Percentiles rank a stretch among this genome's conserved stretches.
Evolutionary conservation across 92 coral and sea anemone species (phyloP).

Genomic region (Parazoanthus swiftii): DNA sequence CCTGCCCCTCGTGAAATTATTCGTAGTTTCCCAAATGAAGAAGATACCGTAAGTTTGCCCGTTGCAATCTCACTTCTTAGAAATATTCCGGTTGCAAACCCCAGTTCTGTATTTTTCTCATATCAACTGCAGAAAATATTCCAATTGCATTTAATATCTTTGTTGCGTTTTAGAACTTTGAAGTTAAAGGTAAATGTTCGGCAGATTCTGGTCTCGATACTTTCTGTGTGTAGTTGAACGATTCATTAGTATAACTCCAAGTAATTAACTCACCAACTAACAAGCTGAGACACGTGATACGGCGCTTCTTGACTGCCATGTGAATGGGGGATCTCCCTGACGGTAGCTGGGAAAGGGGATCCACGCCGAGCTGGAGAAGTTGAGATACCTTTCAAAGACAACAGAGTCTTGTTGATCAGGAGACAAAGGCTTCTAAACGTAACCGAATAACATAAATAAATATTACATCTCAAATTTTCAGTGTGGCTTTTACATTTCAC

Average conservation of each 20-base stretch:
- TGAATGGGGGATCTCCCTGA: conserved; percentile 91
- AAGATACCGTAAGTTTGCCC: too few species aligned
- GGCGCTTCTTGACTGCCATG: conserved; percentile 72
- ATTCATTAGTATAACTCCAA: too few species aligned
- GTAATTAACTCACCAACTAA: conserved; percentile 64
- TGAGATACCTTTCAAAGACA: conserved; percentile 46
- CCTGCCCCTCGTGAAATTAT: background rate
- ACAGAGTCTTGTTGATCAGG: background rate
- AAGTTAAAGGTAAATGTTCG: too few species aligned
- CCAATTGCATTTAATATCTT: too few species aligned
- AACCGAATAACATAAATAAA: background rate
- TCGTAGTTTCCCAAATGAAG: background rate
- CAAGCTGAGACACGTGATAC: conserved; percentile 80
- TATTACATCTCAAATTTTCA: too few species aligned
- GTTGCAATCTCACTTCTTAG: too few species aligned
- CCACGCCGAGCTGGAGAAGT: conserved; percentile 66
- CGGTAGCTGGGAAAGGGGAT: conserved; percentile 65
- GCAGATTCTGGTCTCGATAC: too few species aligned
- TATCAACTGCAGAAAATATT: too few species aligned
- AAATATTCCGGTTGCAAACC: too few species aligned
- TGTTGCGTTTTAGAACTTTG: too few species aligned
- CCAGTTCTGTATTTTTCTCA: too few species aligned
- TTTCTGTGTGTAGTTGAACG: background rate
- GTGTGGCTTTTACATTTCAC: background rate
- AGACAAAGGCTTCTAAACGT: background rate